Evolutionary conservation across 2,888 invertebrate genomes (phyloP).

Genomic region (Clitarchus hookeri): DNA sequence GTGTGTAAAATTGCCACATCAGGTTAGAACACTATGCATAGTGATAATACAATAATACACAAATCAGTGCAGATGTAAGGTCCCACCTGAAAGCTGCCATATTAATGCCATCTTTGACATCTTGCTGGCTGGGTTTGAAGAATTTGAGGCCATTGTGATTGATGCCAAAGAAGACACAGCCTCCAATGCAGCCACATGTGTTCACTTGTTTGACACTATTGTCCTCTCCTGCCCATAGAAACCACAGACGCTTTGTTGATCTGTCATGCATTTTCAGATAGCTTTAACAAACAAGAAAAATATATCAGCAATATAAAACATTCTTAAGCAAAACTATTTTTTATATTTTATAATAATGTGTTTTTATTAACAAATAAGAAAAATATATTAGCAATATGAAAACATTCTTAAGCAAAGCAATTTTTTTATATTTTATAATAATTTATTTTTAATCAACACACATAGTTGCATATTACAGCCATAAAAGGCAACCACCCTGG

Average conservation of each 20-base stretch:
- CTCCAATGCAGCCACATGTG: slow-evolving; percentile 95
- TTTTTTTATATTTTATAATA: no score
- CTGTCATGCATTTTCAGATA: slow-evolving; percentile 83
- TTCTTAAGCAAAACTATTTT: no score
- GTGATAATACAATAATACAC: no score
- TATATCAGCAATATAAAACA: not conserved
- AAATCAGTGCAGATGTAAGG: not conserved
- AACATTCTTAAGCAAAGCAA: no score
- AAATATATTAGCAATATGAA: not conserved
- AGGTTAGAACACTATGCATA: no score
- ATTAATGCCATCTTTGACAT: slow-evolving; percentile 80
- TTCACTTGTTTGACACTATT: slow-evolving; percentile 61
- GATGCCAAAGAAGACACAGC: slow-evolving; percentile 91
- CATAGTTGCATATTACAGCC: no score
- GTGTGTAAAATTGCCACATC: no score
- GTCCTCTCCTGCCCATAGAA: slow-evolving; percentile 82
- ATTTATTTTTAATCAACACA: no score
- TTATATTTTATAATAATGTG: no score
- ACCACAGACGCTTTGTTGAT: slow-evolving; percentile 86
- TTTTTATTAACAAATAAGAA: slow-evolving; percentile 30
- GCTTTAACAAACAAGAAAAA: slow-evolving; percentile 47
- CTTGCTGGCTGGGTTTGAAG: slow-evolving; percentile 81
- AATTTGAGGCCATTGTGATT: slow-evolving; percentile 88
- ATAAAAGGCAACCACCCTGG: no score
- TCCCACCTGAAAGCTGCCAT: slow-evolving; percentile 73